phyloP scores from a whole-genome alignment of 2,797 vertebrate species.

The Caiman crocodilus region DNA sequence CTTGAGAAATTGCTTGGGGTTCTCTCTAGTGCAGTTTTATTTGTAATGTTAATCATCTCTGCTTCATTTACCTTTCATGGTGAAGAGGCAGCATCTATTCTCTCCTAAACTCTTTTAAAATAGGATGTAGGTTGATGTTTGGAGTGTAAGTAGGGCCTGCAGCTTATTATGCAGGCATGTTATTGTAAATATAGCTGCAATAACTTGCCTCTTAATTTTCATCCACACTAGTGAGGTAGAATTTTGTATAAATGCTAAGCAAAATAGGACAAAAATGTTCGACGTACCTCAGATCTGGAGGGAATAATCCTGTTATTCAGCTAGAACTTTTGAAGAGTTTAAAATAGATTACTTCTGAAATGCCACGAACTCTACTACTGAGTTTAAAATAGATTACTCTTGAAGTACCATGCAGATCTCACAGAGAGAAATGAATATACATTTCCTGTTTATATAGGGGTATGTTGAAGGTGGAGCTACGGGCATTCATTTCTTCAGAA shows the following conservation, averaged over 20 bases:
- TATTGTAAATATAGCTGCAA: background rate
- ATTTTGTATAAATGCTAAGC: background rate
- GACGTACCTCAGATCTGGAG: background rate
- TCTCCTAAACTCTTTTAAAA: too few species aligned
- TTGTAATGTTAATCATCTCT: background rate
- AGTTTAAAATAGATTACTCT: background rate
- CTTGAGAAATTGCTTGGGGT: background rate
- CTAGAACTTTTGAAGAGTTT: background rate
- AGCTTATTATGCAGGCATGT: background rate
- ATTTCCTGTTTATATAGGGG: background rate
- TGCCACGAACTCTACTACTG: too few species aligned
- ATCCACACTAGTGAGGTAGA: background rate
- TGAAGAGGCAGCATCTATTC: background rate
- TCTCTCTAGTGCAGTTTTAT: background rate
- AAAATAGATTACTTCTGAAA: background rate
- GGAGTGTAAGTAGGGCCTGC: background rate
- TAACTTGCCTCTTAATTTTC: background rate
- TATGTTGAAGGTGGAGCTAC: background rate
- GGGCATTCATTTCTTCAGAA: background rate
- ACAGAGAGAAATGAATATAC: background rate
- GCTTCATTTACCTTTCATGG: background rate
- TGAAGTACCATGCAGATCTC: background rate
- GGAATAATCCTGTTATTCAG: background rate
- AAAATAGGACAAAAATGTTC: background rate
- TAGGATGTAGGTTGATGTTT: background rate